phyloP scores from a whole-genome alignment of 2,888 invertebrate genomes.

The Ophion ellenae region DNA sequence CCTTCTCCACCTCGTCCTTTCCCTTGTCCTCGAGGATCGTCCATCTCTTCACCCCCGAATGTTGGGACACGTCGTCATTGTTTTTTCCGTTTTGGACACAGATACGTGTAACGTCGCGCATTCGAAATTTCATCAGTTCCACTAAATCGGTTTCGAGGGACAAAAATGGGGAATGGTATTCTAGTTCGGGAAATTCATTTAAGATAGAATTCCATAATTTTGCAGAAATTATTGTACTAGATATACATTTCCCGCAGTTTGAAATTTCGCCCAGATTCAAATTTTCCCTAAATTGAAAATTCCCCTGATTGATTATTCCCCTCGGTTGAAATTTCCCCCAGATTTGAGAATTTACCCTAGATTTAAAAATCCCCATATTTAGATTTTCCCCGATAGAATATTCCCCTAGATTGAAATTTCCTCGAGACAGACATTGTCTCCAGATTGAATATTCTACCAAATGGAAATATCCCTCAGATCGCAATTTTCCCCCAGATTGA shows the following conservation, averaged over 20 bases:
- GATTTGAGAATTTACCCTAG: background rate
- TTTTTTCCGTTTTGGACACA: background rate
- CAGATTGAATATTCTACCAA: background rate
- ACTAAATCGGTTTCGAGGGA: background rate
- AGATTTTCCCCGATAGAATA: background rate
- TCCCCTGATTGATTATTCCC: background rate
- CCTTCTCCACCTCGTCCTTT: background rate
- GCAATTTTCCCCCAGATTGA: no score
- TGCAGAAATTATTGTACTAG: background rate
- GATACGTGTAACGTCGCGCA: background rate
- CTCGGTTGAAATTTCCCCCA: background rate
- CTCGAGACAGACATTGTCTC: background rate
- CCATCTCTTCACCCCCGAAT: conserved; percentile 20
- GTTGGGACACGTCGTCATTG: background rate
- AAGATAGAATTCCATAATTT: background rate
- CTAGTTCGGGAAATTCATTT: background rate
- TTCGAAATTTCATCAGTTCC: background rate
- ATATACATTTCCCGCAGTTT: background rate
- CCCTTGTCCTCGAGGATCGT: conserved; percentile 7
- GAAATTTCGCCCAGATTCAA: background rate
- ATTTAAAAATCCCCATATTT: background rate
- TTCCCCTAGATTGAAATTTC: background rate
- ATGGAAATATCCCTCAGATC: background rate
- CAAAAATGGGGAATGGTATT: background rate
- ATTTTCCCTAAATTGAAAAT: background rate